Evolutionary conservation across 1,140 invertebrate species (phyloP).

Genomic region (Psilanteris sp.): DNA sequence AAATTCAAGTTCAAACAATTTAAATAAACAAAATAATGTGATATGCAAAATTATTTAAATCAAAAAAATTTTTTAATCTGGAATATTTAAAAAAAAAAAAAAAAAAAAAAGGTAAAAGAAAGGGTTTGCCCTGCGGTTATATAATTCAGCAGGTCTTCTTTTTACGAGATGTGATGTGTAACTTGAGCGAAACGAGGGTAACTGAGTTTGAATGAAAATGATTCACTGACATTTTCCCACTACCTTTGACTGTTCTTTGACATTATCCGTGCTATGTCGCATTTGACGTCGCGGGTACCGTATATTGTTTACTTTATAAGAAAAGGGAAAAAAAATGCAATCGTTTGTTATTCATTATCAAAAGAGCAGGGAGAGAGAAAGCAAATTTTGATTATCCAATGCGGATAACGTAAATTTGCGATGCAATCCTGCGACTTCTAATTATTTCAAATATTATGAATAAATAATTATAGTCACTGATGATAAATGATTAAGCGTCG

Average conservation of each 20-base stretch:
- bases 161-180: conserved; percentile 17
- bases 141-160: conserved; percentile 7
- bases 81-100: conserved; percentile 8
- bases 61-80: not conserved
- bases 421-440: no score
- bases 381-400: conserved; percentile 16
- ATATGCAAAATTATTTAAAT: no score
- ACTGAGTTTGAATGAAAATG: conserved; percentile 36
- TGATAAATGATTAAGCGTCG: no score
- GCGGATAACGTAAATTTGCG: no score
- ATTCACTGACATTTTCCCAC: conserved; percentile 25
- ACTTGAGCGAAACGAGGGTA: conserved; percentile 11
- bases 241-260: conserved; percentile 34
- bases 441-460: no score
- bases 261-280: conserved; percentile 12
- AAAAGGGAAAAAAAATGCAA: conserved; percentile 14
- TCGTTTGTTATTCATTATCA: not conserved
- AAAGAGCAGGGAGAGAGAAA: conserved; percentile 1
- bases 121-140: conserved; percentile 1
- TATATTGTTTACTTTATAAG: conserved; percentile 37
- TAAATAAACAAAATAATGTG: no score
- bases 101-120: no score
- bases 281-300: conserved; percentile 7
- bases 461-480: no score
- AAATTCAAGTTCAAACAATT: no score